Base-by-base conservation (phyloP, 64 coral and sea anemone genomes). In the Catalaphyllia jardinei region DNA sequence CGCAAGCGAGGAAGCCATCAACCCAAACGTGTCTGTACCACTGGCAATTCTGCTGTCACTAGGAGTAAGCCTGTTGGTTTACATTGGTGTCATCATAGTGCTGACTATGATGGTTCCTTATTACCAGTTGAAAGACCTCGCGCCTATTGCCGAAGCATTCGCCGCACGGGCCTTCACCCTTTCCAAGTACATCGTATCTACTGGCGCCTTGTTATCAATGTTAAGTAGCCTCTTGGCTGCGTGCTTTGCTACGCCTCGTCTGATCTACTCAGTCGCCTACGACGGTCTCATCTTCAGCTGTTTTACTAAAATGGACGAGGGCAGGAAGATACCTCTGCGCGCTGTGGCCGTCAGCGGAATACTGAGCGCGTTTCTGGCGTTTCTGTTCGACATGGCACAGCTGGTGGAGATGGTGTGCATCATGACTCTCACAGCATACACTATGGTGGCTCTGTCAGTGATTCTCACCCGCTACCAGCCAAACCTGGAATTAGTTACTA, bases 51-150 rank as follows among this genome's bases (percentile, higher is more conserved):
- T 90, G 6, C 57, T 93, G 15, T 73, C 87, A 10, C n/a, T 96
- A 12, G 67, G 39, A 52, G 77, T 96, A 20, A 90, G 87, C 76
- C 78, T 90, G 25, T 25, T 50, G 0, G 91, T 83, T 30, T 96
- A 96, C 62, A 31, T 96, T 10, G 82, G 73, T 11, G 60, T 96
- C 13, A 89, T 84, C 1, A 65, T 83, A 4, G 31, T 96, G 5
- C n/a, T 96, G 8, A 96, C 94, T 10, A 77, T 96, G 42, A 96
- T 96, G 91, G 87, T 90, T n/a, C 94, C 94, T 38, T 96, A 96
- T 62, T 84, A 74, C 22, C 39, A 55, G 27, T 74, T 96, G 29
- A 82, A 60, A 18, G 52, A 80, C 11, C 80, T 93, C 33, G 90
- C 94, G 4, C 91, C 94, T 1, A 19, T 96, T 19, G 94, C 94